Base-by-base conservation (phyloP, 1,140 invertebrate genomes). In the Eupristina koningsbergeri region DNA sequence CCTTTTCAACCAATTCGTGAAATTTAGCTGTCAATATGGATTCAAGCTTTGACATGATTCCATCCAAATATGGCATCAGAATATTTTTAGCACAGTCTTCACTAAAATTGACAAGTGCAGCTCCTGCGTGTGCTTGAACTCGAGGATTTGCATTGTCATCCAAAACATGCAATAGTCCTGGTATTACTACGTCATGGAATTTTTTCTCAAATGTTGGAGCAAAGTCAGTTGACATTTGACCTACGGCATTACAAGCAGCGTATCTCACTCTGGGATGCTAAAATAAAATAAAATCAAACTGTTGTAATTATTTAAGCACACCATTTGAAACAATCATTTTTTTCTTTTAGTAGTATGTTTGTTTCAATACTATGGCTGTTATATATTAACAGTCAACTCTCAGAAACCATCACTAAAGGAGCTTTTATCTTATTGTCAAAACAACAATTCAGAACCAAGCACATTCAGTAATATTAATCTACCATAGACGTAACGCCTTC, bases 141-240 rank as follows among this genome's bases (percentile, higher is more conserved):
- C 99, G 93, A 5, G 99, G 98, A 92, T 98, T 97, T 0, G 93
- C 94, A 88, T 97, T 95, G 90, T 99, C 98, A 88, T 98, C 97
- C 85, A 99, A 93, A n/a, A 99, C 94, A 91, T 95, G 94, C 9
- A 99, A 91, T 41, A 99, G 92, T 22, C 96, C 97, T 61, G 98
- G 97, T 53, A 99, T 96, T 74, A 99, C 96, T 93, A 96, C 96
- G 80, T 96, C 95, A 89, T 99, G 98, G 92, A 98, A 99, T 93
- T 99, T 99, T 93, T 99, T 99, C 91, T 99, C 97, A 89, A 99
- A 98, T 15, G 94, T 94, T 8, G 98, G 98, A 9, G 98, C 98
- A 94, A 99, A 99, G 92, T 99, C 99, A 22, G 98, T 98, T 0
- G 98, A 97, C 97, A 99, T 98, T 93, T 99, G 99, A 26, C 99